Evolutionary conservation across 2,113 vertebrate genomes (phyloP).

Genomic region (Helogale parvula): DNA sequence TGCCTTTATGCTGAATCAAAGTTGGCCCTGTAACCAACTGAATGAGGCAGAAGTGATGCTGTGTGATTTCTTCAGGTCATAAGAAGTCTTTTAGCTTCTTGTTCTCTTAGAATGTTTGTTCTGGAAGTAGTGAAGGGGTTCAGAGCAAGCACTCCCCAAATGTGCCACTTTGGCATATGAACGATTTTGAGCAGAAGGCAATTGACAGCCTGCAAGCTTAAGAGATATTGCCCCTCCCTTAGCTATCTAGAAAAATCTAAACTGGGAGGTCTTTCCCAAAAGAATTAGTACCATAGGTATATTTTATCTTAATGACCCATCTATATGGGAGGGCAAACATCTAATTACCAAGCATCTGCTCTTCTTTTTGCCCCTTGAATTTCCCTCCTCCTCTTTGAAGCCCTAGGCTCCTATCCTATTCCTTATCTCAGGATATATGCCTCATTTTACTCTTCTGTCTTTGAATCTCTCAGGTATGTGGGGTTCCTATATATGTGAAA

Average conservation of each 20-base stretch:
- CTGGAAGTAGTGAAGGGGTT: not conserved
- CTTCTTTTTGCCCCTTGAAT: not conserved
- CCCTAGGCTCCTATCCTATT: not conserved
- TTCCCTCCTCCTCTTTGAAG: not conserved
- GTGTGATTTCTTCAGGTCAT: not conserved
- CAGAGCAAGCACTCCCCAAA: not conserved
- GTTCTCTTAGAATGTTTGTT: not conserved
- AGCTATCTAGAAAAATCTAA: not conserved
- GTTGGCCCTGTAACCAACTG: not conserved
- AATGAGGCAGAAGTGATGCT: not conserved
- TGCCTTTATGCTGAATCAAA: not conserved
- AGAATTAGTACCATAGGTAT: not conserved
- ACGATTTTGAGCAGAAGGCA: not conserved
- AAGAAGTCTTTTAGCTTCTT: not conserved
- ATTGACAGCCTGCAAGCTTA: not conserved
- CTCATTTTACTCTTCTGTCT: not conserved
- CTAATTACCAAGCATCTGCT: not conserved
- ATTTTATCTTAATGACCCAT: not conserved
- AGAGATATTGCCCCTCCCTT: not conserved
- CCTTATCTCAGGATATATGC: not conserved
- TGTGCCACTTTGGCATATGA: not conserved
- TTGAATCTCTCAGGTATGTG: not conserved
- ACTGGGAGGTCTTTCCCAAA: not conserved
- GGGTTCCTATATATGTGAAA: not conserved
- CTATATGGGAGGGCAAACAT: not conserved